These are phyloP conservation scores for Papilio gigon DNA, from an alignment of 2,888 invertebrate species.

Conservation along the genomic window DNA sequence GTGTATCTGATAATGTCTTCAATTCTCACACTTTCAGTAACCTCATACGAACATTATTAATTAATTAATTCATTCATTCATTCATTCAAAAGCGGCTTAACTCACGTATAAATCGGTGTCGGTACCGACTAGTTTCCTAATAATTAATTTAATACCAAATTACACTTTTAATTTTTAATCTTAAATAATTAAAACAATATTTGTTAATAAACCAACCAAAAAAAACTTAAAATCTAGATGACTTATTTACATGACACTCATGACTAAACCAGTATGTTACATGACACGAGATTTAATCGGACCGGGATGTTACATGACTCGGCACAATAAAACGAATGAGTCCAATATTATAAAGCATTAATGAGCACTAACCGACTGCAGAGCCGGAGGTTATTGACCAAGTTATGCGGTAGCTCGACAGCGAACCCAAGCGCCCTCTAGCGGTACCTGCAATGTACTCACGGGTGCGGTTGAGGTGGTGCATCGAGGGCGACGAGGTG, in stretches of 20 bases:
- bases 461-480: slow-evolving; percentile 72
- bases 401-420: slow-evolving; percentile 11
- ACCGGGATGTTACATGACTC: not conserved
- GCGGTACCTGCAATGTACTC: slow-evolving; percentile 51
- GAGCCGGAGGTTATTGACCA: slow-evolving; percentile 15
- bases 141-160: too few relatives aligned
- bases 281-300: not conserved
- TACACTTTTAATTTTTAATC: too few relatives aligned
- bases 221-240: too few relatives aligned
- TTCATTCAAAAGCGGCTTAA: too few relatives aligned
- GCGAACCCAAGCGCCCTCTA: slow-evolving; percentile 32
- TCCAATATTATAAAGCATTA: slow-evolving; percentile 19
- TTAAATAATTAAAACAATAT: too few relatives aligned
- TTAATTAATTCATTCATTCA: too few relatives aligned
- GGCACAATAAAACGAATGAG: not conserved
- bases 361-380: slow-evolving; percentile 15
- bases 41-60: too few relatives aligned
- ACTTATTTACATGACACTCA: not conserved
- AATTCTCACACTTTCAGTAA: too few relatives aligned
- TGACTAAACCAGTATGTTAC: too few relatives aligned
- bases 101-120: too few relatives aligned
- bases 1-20: too few relatives aligned
- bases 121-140: too few relatives aligned
- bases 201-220: not conserved
- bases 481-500: slow-evolving; percentile 65